Conservation (phyloP, 2,113 vertebrate genomes). For the Rhinolophus sinicus region DNA sequence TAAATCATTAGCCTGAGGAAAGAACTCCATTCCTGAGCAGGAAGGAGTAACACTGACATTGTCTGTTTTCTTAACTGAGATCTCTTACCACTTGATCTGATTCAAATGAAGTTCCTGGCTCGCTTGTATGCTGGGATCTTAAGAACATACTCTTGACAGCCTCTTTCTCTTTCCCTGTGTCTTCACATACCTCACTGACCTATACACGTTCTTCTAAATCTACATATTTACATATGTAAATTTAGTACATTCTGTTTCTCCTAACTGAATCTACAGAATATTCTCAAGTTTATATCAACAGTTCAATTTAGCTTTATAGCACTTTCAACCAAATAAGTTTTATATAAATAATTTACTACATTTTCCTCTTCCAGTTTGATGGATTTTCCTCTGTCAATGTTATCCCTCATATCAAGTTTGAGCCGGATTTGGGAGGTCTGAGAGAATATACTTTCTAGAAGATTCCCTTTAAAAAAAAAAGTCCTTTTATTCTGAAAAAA, state of each 20-base stretch:
- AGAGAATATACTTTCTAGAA: conserved; percentile 24
- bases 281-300: not conserved
- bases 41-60: not conserved
- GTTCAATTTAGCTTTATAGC: not conserved
- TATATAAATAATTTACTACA: not conserved
- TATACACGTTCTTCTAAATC: not conserved
- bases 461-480: not conserved
- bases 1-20: not conserved
- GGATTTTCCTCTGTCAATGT: not conserved
- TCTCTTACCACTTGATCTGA: not conserved
- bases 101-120: not conserved
- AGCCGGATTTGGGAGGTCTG: not conserved
- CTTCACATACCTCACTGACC: not conserved
- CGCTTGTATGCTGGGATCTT: not conserved
- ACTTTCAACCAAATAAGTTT: not conserved
- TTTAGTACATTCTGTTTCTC: not conserved
- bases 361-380: not conserved
- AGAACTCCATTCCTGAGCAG: not conserved
- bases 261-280: not conserved
- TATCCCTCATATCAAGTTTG: not conserved
- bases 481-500: not conserved
- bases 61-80: not conserved
- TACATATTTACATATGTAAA: not conserved
- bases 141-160: not conserved
- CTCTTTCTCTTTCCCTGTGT: not conserved